phyloP scores from a whole-genome alignment of 2,113 vertebrate genomes.

The Apteryx owenii region DNA sequence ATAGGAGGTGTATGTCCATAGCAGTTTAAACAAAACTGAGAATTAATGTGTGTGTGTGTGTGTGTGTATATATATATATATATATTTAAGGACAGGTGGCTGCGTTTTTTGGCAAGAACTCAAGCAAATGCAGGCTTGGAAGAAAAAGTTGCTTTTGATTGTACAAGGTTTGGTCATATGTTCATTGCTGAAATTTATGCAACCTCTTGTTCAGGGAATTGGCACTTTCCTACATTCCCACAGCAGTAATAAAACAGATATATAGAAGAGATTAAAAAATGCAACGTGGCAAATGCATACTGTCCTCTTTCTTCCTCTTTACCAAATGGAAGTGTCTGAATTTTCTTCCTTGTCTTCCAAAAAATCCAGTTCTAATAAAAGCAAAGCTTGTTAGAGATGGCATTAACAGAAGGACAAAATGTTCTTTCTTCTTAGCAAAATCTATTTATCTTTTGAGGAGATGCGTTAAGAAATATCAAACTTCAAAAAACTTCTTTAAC shows the following conservation, averaged over 20 bases:
- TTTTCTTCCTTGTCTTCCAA: not conserved
- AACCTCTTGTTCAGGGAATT: not conserved
- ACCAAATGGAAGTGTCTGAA: not conserved
- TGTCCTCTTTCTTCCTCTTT: not conserved
- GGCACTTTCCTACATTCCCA: not conserved
- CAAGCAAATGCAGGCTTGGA: not conserved
- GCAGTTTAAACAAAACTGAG: not conserved
- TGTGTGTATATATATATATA: too few relatives aligned
- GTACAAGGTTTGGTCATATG: not conserved
- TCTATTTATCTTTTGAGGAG: not conserved
- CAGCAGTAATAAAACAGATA: not conserved
- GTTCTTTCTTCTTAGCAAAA: not conserved
- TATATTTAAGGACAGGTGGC: not conserved
- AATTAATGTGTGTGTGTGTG: not conserved
- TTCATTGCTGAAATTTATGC: not conserved
- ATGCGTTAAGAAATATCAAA: not conserved
- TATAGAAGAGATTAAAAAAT: not conserved
- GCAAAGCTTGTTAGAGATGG: not conserved
- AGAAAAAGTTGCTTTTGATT: constrained; percentile 9
- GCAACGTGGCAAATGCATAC: not conserved
- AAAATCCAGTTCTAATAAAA: not conserved
- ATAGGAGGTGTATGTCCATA: not conserved
- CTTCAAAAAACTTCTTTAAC: not conserved
- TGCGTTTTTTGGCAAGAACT: constrained; percentile 12
- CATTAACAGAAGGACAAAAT: not conserved